These are phyloP conservation scores for Megalopta genalis DNA, from an alignment of 1,140 invertebrate genomes.

Conservation along the genomic window DNA sequence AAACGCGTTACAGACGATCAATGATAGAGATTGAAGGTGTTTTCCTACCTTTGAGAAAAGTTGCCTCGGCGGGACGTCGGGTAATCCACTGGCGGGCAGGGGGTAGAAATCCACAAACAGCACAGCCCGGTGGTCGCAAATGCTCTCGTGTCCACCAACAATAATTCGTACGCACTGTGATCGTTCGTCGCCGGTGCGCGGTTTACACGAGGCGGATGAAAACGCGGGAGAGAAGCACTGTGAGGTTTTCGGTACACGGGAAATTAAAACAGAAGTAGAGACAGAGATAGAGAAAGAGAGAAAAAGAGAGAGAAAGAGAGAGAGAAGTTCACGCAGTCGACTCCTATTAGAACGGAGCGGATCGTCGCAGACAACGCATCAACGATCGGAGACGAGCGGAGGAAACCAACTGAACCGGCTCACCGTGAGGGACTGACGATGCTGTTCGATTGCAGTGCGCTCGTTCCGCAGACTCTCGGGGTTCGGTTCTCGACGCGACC, in stretches of 20 bases:
- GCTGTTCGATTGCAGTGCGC: conserved; percentile 43
- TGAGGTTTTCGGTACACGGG: not conserved
- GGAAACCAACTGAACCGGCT: conserved; percentile 68
- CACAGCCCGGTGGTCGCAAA: conserved; percentile 1
- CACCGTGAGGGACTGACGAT: conserved; percentile 71
- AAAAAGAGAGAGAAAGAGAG: too few relatives aligned
- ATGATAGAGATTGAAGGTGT: not conserved
- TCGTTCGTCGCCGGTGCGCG: conserved; percentile 22
- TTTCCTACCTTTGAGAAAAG: conserved; percentile 45
- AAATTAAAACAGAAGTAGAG: too few relatives aligned
- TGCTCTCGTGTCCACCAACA: conserved; percentile 45
- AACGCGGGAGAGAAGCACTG: conserved; percentile 19
- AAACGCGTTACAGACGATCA: too few relatives aligned
- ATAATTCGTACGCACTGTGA: conserved; percentile 54
- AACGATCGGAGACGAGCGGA: conserved; percentile 17
- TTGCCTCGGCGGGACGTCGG: conserved; percentile 40
- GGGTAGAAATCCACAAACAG: conserved; percentile 48
- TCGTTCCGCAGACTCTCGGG: conserved; percentile 15
- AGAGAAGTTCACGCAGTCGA: conserved; percentile 14
- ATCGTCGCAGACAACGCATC: conserved; percentile 12
- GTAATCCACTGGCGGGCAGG: conserved; percentile 52
- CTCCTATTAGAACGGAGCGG: conserved; percentile 14
- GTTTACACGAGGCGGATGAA: conserved; percentile 18
- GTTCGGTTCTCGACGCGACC: conserved; percentile 49
- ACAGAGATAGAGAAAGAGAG: too few relatives aligned